phyloP scores from a whole-genome alignment of 2,113 vertebrate genomes.

The Anoura caudifer region DNA sequence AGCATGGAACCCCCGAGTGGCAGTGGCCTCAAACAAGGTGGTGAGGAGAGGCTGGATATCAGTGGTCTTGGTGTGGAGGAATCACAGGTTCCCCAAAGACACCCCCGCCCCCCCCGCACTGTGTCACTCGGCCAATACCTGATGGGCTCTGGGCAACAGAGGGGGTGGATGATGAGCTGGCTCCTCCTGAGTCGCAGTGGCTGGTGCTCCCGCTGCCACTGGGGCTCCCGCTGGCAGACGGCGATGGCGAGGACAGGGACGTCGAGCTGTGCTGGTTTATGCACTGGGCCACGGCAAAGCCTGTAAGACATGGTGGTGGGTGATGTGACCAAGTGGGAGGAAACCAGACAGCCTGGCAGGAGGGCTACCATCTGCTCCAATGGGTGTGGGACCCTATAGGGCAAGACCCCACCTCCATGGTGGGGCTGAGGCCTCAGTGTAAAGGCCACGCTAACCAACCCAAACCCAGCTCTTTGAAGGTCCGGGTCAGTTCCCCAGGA shows the following conservation, averaged over 20 bases:
- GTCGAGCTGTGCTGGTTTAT: constrained; percentile 88
- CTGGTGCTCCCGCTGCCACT: constrained; percentile 83
- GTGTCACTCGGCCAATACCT: constrained; percentile 79
- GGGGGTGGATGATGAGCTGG: constrained; percentile 84
- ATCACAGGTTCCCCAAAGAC: not conserved
- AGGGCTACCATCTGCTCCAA: not conserved
- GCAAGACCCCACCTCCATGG: not conserved
- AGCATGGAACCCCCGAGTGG: not conserved
- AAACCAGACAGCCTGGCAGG: rapidly evolving
- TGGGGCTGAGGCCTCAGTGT: not conserved
- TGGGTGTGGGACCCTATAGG: not conserved
- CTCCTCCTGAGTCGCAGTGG: constrained; percentile 87
- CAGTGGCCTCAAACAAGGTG: not conserved
- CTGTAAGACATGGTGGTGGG: constrained; percentile 77
- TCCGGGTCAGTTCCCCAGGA: not conserved
- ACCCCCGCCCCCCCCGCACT: rapidly evolving
- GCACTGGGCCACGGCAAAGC: constrained; percentile 96
- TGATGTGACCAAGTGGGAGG: not conserved
- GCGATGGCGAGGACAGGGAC: constrained; percentile 87
- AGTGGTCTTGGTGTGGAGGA: rapidly evolving
- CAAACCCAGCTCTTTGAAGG: not conserved
- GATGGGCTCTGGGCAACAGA: constrained; percentile 88
- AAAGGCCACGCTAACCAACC: rapidly evolving
- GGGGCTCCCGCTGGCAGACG: constrained; percentile 87
- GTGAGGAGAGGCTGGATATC: not conserved